Evolutionary conservation across 1,140 invertebrate species (phyloP).

Genomic region (Aricia agestis): DNA sequence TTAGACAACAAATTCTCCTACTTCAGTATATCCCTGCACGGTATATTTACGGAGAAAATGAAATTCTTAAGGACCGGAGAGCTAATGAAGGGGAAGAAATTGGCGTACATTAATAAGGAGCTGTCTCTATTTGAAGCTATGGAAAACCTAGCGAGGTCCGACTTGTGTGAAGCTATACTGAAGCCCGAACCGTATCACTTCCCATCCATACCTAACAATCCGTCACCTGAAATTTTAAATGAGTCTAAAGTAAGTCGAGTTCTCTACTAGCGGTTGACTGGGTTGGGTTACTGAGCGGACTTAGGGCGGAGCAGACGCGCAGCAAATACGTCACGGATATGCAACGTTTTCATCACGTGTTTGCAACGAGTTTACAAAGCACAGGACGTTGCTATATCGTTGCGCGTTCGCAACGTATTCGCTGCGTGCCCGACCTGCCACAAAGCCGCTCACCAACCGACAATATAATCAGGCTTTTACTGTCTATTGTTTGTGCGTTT

Average conservation of each 20-base stretch:
- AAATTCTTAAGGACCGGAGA: conserved; percentile 43
- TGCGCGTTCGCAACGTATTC: too few species aligned
- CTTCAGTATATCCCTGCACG: conserved; percentile 47
- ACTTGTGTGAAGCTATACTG: conserved; percentile 51
- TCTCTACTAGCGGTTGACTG: too few species aligned
- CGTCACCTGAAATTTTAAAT: neutral
- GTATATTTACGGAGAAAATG: conserved; percentile 50
- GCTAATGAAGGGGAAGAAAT: conserved; percentile 37
- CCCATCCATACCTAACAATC: conserved; percentile 2
- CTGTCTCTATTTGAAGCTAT: conserved; percentile 61
- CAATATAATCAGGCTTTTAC: too few species aligned
- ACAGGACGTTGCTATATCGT: too few species aligned
- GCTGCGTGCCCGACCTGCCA: too few species aligned
- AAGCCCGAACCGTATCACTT: conserved; percentile 49
- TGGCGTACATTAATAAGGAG: conserved; percentile 62
- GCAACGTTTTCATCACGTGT: too few species aligned
- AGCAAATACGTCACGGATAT: too few species aligned
- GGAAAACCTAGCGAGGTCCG: conserved; percentile 51
- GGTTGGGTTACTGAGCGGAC: too few species aligned
- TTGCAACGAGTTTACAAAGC: too few species aligned
- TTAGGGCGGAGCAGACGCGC: too few species aligned
- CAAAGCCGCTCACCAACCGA: too few species aligned
- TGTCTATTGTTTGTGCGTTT: too few species aligned
- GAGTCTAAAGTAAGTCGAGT: neutral
- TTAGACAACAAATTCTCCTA: conserved; percentile 53